A percentile compares a stretch with the other conserved stretches of the same genome.
phyloP scores from a whole-genome alignment of 2,797 vertebrate species.

The Numenius phaeopus region DNA sequence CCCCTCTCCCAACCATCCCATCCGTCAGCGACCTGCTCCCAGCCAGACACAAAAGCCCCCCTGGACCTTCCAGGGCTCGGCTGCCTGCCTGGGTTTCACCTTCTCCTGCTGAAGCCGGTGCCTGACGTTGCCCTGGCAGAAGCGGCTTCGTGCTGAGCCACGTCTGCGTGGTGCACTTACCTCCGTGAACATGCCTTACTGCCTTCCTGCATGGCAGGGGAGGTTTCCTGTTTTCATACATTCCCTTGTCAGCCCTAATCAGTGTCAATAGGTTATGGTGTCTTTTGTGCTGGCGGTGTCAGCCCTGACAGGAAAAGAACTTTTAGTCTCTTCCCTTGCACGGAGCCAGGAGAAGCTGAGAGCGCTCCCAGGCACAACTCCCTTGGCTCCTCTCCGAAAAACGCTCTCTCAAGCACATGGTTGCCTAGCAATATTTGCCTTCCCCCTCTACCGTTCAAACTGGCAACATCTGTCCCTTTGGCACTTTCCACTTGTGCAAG shows the following conservation, averaged over 20 bases:
- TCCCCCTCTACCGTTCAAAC: conserved; percentile 78
- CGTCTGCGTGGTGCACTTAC: conserved; percentile 68
- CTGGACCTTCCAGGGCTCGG: rapidly evolving
- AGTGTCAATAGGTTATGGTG: conserved; percentile 68
- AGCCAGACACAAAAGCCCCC: not conserved
- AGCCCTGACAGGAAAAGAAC: conserved; percentile 76
- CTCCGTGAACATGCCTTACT: conserved; percentile 78
- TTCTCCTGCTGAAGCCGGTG: not conserved
- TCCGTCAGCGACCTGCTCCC: not conserved
- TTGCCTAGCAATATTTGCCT: conserved; percentile 85
- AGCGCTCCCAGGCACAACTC: conserved; percentile 80
- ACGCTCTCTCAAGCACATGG: conserved; percentile 78
- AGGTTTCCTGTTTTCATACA: conserved; percentile 74
- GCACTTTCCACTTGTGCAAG: conserved; percentile 68
- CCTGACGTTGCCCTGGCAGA: not conserved
- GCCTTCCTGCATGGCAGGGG: conserved; percentile 78
- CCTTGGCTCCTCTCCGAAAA: conserved; percentile 84
- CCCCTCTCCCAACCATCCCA: not conserved
- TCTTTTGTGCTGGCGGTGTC: conserved; percentile 57
- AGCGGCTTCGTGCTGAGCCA: not conserved
- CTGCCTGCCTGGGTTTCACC: not conserved
- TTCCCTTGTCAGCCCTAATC: conserved; percentile 76
- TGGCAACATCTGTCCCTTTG: conserved; percentile 82
- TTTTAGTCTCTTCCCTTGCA: conserved; percentile 76
- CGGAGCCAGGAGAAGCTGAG: conserved; percentile 72